A percentile compares a stretch with the other conserved stretches of the same genome.
phyloP scores from a whole-genome alignment of 37 sponge, comb jelly and placozoan genomes.

The Chondrosia reniformis region DNA sequence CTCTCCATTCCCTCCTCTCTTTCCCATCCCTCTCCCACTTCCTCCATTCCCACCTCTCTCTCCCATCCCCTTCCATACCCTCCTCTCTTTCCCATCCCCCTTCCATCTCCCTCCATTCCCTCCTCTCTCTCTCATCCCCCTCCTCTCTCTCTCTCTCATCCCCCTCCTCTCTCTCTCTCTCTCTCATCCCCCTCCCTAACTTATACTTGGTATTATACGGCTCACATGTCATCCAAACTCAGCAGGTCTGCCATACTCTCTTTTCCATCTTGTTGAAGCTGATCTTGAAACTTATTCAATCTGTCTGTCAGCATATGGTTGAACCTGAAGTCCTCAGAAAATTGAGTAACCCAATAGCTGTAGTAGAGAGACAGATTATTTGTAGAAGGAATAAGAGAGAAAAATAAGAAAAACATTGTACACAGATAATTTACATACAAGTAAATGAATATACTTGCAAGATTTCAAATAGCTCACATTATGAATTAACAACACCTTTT shows the following conservation, averaged over 20 bases:
- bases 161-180: not conserved
- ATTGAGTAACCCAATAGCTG: slow-evolving; percentile 4
- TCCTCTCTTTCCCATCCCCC: not conserved
- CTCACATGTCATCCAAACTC: slow-evolving; percentile 15
- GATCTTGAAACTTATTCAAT: not conserved
- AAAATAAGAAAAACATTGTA: not conserved
- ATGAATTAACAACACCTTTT: not conserved
- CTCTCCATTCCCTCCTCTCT: not conserved
- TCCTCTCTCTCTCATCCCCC: too few relatives aligned
- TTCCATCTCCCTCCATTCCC: too few relatives aligned
- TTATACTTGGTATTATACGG: too few relatives aligned
- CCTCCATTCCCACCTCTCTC: not conserved
- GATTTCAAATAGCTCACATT: not conserved
- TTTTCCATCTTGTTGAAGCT: not conserved
- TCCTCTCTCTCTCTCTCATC: too few relatives aligned
- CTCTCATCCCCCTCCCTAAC: not conserved
- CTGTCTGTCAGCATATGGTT: not conserved
- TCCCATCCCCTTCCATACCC: not conserved
- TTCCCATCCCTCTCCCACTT: not conserved
- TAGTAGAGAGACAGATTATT: too few relatives aligned
- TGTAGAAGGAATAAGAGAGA: too few relatives aligned
- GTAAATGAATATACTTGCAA: not conserved
- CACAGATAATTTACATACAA: not conserved
- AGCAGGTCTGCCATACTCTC: slow-evolving; percentile 4
- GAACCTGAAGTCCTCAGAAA: slow-evolving; percentile 4